Conservation (phyloP, 2,797 vertebrate genomes). For the Arctocebus calabarensis region DNA sequence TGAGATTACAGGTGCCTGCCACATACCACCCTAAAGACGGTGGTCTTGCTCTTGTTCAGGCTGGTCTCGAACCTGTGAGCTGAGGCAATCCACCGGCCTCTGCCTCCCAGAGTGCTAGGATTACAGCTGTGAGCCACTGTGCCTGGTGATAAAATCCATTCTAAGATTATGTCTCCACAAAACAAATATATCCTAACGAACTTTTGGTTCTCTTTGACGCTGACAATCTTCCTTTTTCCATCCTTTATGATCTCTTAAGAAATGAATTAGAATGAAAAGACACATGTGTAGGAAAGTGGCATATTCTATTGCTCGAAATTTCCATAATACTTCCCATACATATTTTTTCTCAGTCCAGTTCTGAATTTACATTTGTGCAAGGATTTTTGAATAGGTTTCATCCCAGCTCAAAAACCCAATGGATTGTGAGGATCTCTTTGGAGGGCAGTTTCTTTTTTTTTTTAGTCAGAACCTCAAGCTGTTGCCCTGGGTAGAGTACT, state of each 20-base stretch:
- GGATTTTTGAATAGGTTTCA: not conserved
- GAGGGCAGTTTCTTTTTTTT: not conserved
- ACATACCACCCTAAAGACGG: too few species aligned
- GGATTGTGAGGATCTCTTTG: not conserved
- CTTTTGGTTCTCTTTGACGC: not conserved
- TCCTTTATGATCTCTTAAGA: not conserved
- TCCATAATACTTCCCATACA: not conserved
- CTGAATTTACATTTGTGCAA: not conserved
- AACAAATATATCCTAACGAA: not conserved
- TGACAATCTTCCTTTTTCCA: not conserved
- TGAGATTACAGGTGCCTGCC: too few species aligned
- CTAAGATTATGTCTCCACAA: constrained; percentile 5
- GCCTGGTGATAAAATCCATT: not conserved
- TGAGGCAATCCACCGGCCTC: too few species aligned
- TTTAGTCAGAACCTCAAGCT: too few species aligned
- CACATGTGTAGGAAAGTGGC: not conserved
- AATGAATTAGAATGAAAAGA: constrained; percentile 3
- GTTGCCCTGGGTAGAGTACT: too few species aligned
- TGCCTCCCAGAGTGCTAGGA: too few species aligned
- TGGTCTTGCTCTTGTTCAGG: too few species aligned
- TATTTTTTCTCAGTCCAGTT: not conserved
- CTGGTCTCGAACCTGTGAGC: too few species aligned
- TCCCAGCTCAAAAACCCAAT: not conserved
- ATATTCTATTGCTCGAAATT: not conserved
- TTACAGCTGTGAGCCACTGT: too few species aligned